phyloP scores from a whole-genome alignment of 2,113 vertebrate species.

The Notothenia rossii region DNA sequence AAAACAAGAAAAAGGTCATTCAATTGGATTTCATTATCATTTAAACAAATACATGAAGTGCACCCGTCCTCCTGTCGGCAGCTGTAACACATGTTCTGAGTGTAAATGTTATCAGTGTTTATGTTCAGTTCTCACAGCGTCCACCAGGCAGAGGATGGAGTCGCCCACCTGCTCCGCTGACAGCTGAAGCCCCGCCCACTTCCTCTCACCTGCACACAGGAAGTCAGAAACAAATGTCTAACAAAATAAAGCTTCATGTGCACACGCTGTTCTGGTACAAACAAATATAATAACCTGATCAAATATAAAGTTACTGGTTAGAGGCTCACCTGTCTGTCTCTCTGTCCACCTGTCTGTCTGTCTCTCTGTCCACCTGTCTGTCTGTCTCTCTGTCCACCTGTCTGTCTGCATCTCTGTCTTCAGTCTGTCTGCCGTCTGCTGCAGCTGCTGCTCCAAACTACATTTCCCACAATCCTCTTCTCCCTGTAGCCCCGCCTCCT shows the following conservation, averaged over 20 bases:
- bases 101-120: background rate
- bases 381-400: constrained; percentile 43
- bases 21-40: too few species aligned
- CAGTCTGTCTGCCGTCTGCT: constrained; percentile 81
- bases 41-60: too few species aligned
- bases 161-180: constrained; percentile 81
- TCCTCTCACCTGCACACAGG: constrained; percentile 75
- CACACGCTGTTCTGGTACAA: too few species aligned
- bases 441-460: constrained; percentile 68
- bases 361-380: constrained; percentile 66
- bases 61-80: too few species aligned
- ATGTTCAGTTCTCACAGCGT: constrained; percentile 59
- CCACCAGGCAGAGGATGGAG: constrained; percentile 83
- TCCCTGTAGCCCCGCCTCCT: background rate
- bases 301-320: too few species aligned
- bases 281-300: too few species aligned
- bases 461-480: constrained; percentile 40
- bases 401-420: constrained; percentile 75
- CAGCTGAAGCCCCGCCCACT: constrained; percentile 74
- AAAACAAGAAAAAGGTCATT: too few species aligned
- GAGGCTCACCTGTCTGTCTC: constrained; percentile 64
- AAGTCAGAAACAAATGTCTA: background rate
- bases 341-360: constrained; percentile 64
- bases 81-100: too few species aligned
- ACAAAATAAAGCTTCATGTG: too few species aligned